These are phyloP conservation scores for Gymnarchus niloticus DNA, from an alignment of 2,113 vertebrate genomes.

Conservation along the genomic window DNA sequence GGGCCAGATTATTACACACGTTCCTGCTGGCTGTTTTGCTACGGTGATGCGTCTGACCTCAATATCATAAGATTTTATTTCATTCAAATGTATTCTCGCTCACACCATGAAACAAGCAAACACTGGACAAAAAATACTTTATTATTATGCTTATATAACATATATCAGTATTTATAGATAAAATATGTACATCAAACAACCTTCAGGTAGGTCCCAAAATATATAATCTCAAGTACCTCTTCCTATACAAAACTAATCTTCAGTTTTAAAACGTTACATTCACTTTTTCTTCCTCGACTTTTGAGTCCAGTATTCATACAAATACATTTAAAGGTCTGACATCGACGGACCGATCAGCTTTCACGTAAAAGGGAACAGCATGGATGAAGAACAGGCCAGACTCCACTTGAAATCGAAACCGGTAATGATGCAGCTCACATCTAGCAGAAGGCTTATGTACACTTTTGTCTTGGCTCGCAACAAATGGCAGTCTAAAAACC, in stretches of 20 bases:
- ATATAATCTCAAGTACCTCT: conserved; percentile 88
- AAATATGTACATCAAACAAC: conserved; percentile 94
- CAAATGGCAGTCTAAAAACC: conserved; percentile 35
- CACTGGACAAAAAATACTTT: conserved; percentile 81
- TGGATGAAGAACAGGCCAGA: conserved; percentile 65
- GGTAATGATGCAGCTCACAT: conserved; percentile 70
- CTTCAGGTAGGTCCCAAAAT: conserved; percentile 79
- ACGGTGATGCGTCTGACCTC: conserved; percentile 42
- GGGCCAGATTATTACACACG: conserved; percentile 57
- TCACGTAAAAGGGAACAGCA: conserved; percentile 82
- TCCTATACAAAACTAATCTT: conserved; percentile 80
- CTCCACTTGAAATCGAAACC: conserved; percentile 55
- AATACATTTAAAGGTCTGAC: conserved; percentile 71
- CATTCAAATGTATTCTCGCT: conserved; percentile 39
- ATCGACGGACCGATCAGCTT: conserved; percentile 68
- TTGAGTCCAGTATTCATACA: conserved; percentile 79
- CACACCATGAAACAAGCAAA: conserved; percentile 37
- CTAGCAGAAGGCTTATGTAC: conserved; percentile 71
- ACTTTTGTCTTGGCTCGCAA: conserved; percentile 42
- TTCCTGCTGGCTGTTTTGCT: conserved; percentile 53
- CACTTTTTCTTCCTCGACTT: conserved; percentile 72
- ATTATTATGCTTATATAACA: conserved; percentile 87
- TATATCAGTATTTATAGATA: conserved; percentile 88
- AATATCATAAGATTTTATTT: conserved; percentile 29
- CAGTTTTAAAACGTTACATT: conserved; percentile 85